Evolutionary conservation across 2,888 invertebrate genomes (phyloP), one percentile per base, ranked within the genome.

Genomic region (Tetropium fuscum): DNA sequence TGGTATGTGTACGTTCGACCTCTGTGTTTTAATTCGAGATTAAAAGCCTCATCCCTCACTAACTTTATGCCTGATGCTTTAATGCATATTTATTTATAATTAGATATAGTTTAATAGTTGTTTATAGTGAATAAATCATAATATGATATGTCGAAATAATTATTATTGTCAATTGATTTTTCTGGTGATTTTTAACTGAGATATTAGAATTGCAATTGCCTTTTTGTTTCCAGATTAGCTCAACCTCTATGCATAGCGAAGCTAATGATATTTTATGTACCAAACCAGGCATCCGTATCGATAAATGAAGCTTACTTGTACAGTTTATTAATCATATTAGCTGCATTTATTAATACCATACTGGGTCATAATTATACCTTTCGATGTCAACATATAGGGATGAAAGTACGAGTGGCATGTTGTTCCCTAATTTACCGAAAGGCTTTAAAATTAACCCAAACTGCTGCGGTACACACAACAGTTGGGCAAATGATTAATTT

Each of bases 311-410:
- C 61, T 2, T 40, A 57, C 18, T 16, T 54, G 4, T 66, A 61
- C 30, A 59, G 63, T 1, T 43, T 32, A 6, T 11, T 51, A 11
- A 64, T 66, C 40, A 36, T 64, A 15, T 3, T 45, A 41, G 41
- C 36, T 19, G 18, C 32, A 11, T 48, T 48, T 15, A 8, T 41
- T 10, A 56, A 48, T 19, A 41, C 32, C 15, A 8, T 56, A 7
- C 40, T 48, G 10, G 40, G 51, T n/a, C 59, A 62, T 92, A 93
- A 32, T 83, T 83, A 0, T 8, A 19, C 25, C 34, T 20, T 54
- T 44, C n/a, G 16, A 2, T 36, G 8, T 36, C 54, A 54, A 44
- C 63, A 66, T 19, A n/a, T 68, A 27, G 65, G 61, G 22, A 58
- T 66, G 53, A 61, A 61, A 34, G 59, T 64, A 22, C 40, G 64